These are phyloP conservation scores for Onychostoma macrolepis DNA, from an alignment of 2,113 vertebrate species.

Conservation along the genomic window DNA sequence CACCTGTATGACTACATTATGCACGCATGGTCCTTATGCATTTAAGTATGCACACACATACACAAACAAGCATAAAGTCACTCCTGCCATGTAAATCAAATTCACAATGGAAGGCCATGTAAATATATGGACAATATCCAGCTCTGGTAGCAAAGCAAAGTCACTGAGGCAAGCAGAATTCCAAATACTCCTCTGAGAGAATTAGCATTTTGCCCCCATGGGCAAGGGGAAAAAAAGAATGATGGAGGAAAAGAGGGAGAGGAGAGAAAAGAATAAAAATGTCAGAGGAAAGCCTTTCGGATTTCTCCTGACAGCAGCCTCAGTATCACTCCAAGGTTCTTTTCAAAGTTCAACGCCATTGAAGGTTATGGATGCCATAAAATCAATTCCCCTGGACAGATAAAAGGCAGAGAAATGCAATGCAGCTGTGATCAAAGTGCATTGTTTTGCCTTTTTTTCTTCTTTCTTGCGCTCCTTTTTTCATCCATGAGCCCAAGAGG, in stretches of 20 bases:
- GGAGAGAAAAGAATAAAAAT: constrained; percentile 56
- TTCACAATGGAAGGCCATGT: constrained; percentile 49
- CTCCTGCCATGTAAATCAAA: constrained; percentile 59
- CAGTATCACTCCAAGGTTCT: constrained; percentile 63
- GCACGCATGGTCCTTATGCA: constrained; percentile 49
- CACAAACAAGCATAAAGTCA: constrained; percentile 28
- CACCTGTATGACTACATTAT: constrained; percentile 65
- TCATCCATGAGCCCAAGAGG: constrained; percentile 17
- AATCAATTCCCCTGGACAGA: constrained; percentile 66
- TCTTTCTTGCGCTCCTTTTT: constrained; percentile 27
- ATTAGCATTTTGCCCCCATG: constrained; percentile 70
- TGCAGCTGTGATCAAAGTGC: constrained; percentile 67
- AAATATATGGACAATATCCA: constrained; percentile 63
- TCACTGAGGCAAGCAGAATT: constrained; percentile 72
- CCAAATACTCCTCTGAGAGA: constrained; percentile 67
- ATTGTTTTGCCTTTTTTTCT: constrained; percentile 54
- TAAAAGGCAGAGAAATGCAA: constrained; percentile 65
- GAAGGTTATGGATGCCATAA: constrained; percentile 69
- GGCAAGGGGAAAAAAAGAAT: constrained; percentile 42
- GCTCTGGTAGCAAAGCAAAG: constrained; percentile 55
- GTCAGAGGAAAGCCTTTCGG: constrained; percentile 61
- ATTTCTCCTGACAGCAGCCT: constrained; percentile 57
- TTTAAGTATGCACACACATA: constrained; percentile 29
- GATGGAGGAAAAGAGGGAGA: constrained; percentile 28
- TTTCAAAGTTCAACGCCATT: constrained; percentile 66